These are phyloP conservation scores for Sminthopsis crassicaudata DNA, from an alignment of 2,113 vertebrate species.

Conservation along the genomic window DNA sequence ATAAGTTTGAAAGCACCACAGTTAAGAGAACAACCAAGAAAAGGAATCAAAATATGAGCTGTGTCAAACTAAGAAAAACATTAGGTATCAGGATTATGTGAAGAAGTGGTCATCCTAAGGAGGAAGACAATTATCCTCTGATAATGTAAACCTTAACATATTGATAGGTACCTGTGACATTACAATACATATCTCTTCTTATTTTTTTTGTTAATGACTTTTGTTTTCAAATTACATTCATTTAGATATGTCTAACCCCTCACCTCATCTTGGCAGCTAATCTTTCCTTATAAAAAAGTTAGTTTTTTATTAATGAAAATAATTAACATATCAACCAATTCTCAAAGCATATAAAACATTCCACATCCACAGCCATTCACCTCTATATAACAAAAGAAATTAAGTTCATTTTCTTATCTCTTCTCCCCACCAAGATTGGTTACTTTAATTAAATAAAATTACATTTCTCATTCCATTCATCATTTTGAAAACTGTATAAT, in stretches of 20 bases:
- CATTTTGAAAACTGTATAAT: background rate
- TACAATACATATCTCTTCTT: background rate
- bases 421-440: background rate
- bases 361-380: background rate
- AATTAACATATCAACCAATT: background rate
- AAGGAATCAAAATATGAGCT: too few species aligned
- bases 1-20: too few species aligned
- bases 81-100: background rate
- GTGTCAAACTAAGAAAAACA: background rate
- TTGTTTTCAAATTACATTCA: background rate
- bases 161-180: background rate
- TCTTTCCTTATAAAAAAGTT: background rate
- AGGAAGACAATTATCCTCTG: background rate
- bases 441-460: background rate
- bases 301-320: background rate
- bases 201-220: background rate
- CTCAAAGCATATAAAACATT: background rate
- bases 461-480: background rate
- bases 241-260: background rate
- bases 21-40: too few species aligned
- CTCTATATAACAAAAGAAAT: background rate
- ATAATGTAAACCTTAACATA: background rate
- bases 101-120: background rate
- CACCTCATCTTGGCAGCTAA: background rate
- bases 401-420: background rate